These are phyloP conservation scores for Serinus canaria DNA, from an alignment of 2,113 vertebrate genomes.

Conservation along the genomic window DNA sequence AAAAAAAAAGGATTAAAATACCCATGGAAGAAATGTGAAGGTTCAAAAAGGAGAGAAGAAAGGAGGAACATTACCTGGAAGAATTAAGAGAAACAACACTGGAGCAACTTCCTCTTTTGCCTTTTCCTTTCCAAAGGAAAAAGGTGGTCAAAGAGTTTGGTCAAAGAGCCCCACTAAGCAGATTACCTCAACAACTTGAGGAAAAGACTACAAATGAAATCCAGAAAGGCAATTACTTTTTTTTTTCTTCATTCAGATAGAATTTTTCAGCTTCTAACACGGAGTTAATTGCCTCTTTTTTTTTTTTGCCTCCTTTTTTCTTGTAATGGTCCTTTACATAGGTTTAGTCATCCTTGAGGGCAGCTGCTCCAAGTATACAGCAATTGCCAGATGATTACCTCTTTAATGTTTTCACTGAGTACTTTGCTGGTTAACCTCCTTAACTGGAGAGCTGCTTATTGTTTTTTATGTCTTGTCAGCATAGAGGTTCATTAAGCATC, in stretches of 20 bases:
- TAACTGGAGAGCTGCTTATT: slow-evolving; percentile 60
- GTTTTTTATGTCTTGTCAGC: slow-evolving; percentile 52
- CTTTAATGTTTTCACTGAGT: slow-evolving; percentile 6
- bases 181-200: not conserved
- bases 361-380: not conserved
- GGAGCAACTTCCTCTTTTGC: not conserved
- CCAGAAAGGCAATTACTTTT: not conserved
- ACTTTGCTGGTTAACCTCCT: slow-evolving; percentile 41
- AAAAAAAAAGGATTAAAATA: not conserved
- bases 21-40: not conserved
- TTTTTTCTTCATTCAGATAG: not conserved
- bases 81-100: not conserved
- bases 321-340: not conserved
- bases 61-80: not conserved
- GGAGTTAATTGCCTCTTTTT: not conserved
- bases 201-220: not conserved
- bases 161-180: not conserved
- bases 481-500: slow-evolving; percentile 51
- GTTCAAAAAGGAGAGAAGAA: not conserved
- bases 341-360: slow-evolving; percentile 21
- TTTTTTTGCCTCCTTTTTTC: not conserved
- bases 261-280: not conserved
- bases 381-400: slow-evolving; percentile 48
- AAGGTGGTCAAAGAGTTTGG: not conserved
- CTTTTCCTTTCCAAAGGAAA: not conserved